Base-by-base conservation (phyloP, 2,888 invertebrate species). In the Drosophila algonquin region DNA sequence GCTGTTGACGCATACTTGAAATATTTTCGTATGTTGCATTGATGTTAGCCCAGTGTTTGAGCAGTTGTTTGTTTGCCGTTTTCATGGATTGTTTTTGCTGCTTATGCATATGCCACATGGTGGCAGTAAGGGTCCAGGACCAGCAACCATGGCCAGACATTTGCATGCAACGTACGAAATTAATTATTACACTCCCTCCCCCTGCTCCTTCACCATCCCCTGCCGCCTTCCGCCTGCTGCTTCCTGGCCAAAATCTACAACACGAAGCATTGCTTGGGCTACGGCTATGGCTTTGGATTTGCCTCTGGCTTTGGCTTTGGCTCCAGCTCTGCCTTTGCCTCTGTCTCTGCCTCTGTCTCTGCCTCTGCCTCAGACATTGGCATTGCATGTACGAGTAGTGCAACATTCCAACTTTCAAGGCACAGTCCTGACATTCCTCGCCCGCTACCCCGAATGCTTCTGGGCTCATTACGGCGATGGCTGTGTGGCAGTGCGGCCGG, bases 101-200 rank as follows among this genome's bases (percentile, higher is more conserved):
- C 79, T 84, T 83, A 80, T 87, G 77, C 79, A 81, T 79, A 79
- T 84, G 79, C 76, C 79, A 76, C 67, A 77, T 77, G 79, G 56
- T 30, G 30, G 10, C 5, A 27, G 6, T 6, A 21, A 45, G 51
- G 55, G 51, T 44, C 46, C 52, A 55, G 27, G 35, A 35, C 47
- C 27, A 54, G 64, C 56, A 54, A 55, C 62, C 77, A 63, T 74
- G 73, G 73, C 79, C 84, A 83, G 87, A 84, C 83, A 86, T 87
- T 87, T 85, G 85, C 81, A 89, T 89, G 89, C 90, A 89, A 86
- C 81, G 84, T 84, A 82, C 87, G 82, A 90, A 90, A 90, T 90
- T 90, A 90, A 90, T 90, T 90, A 90, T 90, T 86, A 86, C 86
- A 82, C 40, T 7, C 83, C 87, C 79, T 64, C 78, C 30, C 50